These are phyloP conservation scores for Diogma glabrata DNA, from an alignment of 2,888 invertebrate species.

Conservation along the genomic window DNA sequence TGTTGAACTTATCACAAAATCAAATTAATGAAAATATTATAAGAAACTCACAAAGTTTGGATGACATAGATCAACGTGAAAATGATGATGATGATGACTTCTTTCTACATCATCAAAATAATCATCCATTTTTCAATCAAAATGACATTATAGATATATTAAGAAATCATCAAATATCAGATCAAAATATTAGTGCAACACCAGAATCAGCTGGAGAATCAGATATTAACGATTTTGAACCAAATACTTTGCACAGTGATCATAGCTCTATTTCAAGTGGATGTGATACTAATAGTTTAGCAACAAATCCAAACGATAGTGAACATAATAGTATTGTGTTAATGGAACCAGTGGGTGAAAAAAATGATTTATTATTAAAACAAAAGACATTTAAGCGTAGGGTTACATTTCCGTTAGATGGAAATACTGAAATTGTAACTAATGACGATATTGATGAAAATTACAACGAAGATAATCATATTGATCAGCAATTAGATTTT, in stretches of 20 bases:
- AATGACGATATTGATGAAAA: background rate
- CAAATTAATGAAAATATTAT: background rate
- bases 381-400: background rate
- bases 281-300: slow-evolving; percentile 68
- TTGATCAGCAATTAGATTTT: background rate
- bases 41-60: slow-evolving; percentile 18
- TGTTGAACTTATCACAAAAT: slow-evolving; percentile 26
- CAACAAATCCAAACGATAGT: slow-evolving; percentile 41
- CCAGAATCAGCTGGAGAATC: slow-evolving; percentile 4
- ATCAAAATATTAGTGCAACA: background rate
- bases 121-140: slow-evolving; percentile 30
- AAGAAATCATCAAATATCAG: slow-evolving; percentile 5
- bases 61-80: slow-evolving; percentile 18
- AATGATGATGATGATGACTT: slow-evolving; percentile 27
- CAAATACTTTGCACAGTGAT: slow-evolving; percentile 45
- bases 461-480: background rate
- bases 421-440: background rate
- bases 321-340: slow-evolving; percentile 22
- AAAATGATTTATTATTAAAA: background rate
- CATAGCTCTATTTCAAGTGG: slow-evolving; percentile 69
- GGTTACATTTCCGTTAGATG: background rate
- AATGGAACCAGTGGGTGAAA: slow-evolving; percentile 3
- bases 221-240: background rate
- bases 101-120: slow-evolving; percentile 28
- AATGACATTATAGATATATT: slow-evolving; percentile 13